These are phyloP conservation scores for Petaurus breviceps DNA, from an alignment of 2,113 vertebrate genomes.

Conservation along the genomic window DNA sequence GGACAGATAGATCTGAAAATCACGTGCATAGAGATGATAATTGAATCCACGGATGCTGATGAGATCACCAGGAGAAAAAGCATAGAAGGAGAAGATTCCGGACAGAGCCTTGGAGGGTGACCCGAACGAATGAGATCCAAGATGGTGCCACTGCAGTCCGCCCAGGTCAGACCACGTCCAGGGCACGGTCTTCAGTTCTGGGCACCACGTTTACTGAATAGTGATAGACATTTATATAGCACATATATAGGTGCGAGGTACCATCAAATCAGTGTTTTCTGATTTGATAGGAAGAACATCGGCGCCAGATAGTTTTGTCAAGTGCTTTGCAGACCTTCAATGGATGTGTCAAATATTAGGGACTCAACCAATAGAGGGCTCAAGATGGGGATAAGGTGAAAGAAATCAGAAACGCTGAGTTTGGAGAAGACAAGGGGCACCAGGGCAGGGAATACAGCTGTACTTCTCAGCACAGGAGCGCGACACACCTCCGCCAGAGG, in stretches of 20 bases:
- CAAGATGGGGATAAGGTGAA: not conserved
- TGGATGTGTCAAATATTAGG: not conserved
- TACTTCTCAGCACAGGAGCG: not conserved
- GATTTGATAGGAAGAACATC: not conserved
- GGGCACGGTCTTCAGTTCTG: not conserved
- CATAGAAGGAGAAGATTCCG: not conserved
- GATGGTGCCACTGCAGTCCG: not conserved
- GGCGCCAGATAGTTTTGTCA: not conserved
- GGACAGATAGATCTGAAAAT: not conserved
- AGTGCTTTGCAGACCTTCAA: not conserved
- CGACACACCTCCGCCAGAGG: not conserved
- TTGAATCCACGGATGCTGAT: not conserved
- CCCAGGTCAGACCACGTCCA: not conserved
- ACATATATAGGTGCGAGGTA: not conserved
- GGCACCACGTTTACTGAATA: not conserved
- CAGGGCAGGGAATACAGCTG: fast-evolving
- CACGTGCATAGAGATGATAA: not conserved
- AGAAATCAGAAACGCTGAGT: not conserved
- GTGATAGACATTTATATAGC: not conserved
- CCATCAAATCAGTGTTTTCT: too few relatives aligned
- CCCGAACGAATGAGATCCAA: not conserved
- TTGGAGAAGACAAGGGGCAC: not conserved
- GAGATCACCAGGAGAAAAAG: not conserved
- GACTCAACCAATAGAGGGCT: not conserved
- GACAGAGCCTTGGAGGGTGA: too few relatives aligned